Evolutionary conservation across 2,797 vertebrate genomes (phyloP).

Genomic region (Neoniphon sammara): DNA sequence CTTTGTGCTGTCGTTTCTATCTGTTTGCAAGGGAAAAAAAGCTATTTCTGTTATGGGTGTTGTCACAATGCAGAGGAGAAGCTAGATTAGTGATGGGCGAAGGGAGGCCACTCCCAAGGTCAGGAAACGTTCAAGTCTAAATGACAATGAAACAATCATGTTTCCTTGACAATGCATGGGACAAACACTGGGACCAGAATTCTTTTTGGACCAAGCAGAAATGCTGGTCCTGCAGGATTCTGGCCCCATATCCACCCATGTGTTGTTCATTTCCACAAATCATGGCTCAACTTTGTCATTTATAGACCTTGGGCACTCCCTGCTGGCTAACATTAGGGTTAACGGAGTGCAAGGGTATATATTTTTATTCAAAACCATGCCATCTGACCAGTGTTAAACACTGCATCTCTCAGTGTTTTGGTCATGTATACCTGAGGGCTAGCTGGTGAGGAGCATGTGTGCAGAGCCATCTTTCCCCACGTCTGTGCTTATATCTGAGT

Average conservation of each 20-base stretch:
- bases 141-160: slow-evolving; percentile 59
- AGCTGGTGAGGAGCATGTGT: slow-evolving; percentile 72
- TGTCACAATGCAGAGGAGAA: slow-evolving; percentile 80
- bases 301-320: slow-evolving; percentile 67
- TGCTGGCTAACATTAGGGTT: slow-evolving; percentile 74
- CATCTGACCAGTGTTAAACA: slow-evolving; percentile 28
- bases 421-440: slow-evolving; percentile 72
- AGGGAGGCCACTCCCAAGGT: slow-evolving; percentile 59
- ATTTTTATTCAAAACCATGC: slow-evolving; percentile 36
- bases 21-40: slow-evolving; percentile 81
- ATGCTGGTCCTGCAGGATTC: slow-evolving; percentile 34
- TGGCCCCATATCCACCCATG: slow-evolving; percentile 34
- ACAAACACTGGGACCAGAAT: slow-evolving; percentile 16
- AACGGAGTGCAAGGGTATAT: slow-evolving; percentile 69
- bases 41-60: slow-evolving; percentile 72
- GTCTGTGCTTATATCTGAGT: slow-evolving; percentile 77
- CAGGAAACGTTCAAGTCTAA: slow-evolving; percentile 12
- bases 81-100: slow-evolving; percentile 68
- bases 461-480: slow-evolving; percentile 76
- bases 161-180: background rate
- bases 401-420: slow-evolving; percentile 41
- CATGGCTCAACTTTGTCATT: slow-evolving; percentile 13
- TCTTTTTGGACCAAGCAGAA: slow-evolving; percentile 11
- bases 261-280: slow-evolving; percentile 1
- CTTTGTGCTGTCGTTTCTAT: slow-evolving; percentile 74